phyloP scores from a whole-genome alignment of 2,797 vertebrate species.

The Melopsittacus undulatus region DNA sequence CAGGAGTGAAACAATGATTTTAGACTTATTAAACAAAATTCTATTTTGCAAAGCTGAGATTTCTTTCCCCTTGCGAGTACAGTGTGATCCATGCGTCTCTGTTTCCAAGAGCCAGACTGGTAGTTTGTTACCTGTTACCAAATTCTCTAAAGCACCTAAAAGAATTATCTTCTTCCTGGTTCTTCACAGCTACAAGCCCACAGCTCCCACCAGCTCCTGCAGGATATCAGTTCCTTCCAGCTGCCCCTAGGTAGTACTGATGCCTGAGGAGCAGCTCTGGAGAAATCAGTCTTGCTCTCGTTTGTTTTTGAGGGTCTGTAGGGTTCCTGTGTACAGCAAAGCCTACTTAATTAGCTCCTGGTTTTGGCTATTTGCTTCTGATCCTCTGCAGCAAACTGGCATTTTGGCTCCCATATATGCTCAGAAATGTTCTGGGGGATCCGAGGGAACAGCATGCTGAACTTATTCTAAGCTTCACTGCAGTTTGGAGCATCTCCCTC shows the following conservation, averaged over 20 bases:
- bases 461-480: not conserved
- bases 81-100: not conserved
- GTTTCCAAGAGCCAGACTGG: not conserved
- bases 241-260: not conserved
- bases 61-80: not conserved
- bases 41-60: constrained; percentile 3
- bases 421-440: not conserved
- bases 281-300: not conserved
- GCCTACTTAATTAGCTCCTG: not conserved
- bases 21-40: constrained; percentile 50
- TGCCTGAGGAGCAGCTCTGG: not conserved
- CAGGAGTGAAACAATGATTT: constrained; percentile 5
- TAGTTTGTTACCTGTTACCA: constrained; percentile 2
- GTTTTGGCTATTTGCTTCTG: not conserved
- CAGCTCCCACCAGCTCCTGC: not conserved
- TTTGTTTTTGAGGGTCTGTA: not conserved
- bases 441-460: not conserved
- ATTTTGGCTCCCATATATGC: not conserved
- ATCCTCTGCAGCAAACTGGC: not conserved
- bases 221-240: not conserved
- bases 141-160: constrained; percentile 8
- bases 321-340: not conserved
- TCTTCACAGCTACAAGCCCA: not conserved
- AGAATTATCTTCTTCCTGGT: not conserved
- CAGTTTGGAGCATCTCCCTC: not conserved